phyloP scores from a whole-genome alignment of 2,797 vertebrate genomes.

The Euphonia xanthogaster region DNA sequence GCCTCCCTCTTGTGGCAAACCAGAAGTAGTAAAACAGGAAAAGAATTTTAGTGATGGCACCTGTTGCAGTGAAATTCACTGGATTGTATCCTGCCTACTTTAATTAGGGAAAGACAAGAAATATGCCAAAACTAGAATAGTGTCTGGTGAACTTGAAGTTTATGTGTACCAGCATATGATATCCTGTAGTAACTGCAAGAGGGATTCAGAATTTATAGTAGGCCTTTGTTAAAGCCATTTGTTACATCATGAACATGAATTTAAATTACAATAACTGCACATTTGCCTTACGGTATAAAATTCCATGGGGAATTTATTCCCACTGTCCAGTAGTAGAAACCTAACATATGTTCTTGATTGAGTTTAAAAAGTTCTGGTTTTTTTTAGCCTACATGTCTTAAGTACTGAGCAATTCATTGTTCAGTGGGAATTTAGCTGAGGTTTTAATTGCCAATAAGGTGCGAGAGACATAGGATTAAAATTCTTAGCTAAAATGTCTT shows the following conservation, averaged over 20 bases:
- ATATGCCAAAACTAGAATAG: neutral
- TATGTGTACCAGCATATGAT: neutral
- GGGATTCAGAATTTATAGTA: neutral
- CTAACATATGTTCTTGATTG: neutral
- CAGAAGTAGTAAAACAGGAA: neutral
- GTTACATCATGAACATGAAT: neutral
- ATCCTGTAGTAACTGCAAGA: neutral
- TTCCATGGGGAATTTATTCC: neutral
- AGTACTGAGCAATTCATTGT: neutral
- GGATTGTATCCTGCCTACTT: neutral
- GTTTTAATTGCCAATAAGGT: neutral
- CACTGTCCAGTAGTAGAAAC: neutral
- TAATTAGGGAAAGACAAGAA: neutral
- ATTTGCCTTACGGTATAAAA: neutral
- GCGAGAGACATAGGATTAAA: neutral
- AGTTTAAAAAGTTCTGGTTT: neutral
- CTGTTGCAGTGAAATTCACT: neutral
- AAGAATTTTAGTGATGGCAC: neutral
- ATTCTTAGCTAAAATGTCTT: neutral
- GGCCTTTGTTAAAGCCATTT: neutral
- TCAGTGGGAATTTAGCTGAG: neutral
- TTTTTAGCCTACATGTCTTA: neutral
- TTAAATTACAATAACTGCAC: neutral
- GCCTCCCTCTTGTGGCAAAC: constrained; percentile 61
- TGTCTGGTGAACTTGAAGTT: neutral